Evolutionary conservation across 2,888 invertebrate species (phyloP).

Genomic region (Julus scandinavius): DNA sequence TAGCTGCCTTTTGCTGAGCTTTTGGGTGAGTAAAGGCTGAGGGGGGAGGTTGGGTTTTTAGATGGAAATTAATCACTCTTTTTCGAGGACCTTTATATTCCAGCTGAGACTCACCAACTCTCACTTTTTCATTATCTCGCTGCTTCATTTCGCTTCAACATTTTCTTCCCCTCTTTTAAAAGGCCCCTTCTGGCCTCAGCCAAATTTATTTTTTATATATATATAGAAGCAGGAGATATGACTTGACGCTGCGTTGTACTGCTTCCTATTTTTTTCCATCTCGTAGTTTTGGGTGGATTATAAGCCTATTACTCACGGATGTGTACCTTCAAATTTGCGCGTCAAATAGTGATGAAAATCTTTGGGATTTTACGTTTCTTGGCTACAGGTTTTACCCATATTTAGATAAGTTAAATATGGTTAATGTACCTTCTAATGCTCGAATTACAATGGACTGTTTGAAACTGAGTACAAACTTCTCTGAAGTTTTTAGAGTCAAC

Average conservation of each 20-base stretch:
- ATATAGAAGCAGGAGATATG: background rate
- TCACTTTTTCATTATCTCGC: constrained; percentile 7
- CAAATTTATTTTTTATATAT: background rate
- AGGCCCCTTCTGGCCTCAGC: constrained; percentile 11
- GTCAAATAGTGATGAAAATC: no score
- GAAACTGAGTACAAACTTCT: no score
- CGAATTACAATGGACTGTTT: no score
- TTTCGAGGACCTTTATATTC: constrained; percentile 27
- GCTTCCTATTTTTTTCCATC: background rate
- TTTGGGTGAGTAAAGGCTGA: background rate
- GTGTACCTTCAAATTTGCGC: background rate
- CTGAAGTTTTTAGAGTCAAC: no score
- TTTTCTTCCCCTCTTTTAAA: background rate
- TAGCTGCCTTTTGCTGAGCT: background rate
- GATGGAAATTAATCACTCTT: constrained; percentile 14
- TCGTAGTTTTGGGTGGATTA: background rate
- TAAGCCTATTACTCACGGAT: background rate
- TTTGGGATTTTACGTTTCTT: no score
- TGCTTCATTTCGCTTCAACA: background rate
- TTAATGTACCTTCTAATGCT: no score
- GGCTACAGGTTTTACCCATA: no score
- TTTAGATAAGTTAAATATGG: no score
- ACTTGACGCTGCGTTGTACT: background rate
- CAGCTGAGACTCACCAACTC: constrained; percentile 22
- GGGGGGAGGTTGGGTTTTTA: background rate